These are phyloP conservation scores for Hylyphantes graminicola DNA, from an alignment of 1,140 invertebrate species.

Conservation along the genomic window DNA sequence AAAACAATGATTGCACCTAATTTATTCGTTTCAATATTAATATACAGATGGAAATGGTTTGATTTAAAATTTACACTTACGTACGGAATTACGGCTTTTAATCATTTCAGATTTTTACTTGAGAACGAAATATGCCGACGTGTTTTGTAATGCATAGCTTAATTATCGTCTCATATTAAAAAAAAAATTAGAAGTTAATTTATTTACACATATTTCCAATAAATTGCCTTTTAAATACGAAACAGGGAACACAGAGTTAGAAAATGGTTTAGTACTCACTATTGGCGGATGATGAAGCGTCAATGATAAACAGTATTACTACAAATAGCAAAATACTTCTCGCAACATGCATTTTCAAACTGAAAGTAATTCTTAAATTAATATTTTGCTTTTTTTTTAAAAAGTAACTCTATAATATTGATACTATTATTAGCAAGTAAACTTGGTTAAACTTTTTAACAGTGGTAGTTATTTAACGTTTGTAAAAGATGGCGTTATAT, in stretches of 20 bases:
- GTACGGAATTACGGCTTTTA: neutral
- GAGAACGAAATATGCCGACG: too few species aligned
- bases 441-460: neutral
- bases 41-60: neutral
- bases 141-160: too few species aligned
- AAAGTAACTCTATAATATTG: neutral
- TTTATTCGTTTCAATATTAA: neutral
- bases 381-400: neutral
- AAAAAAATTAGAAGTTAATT: too few species aligned
- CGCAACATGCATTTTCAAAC: neutral
- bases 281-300: too few species aligned
- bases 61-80: neutral
- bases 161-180: too few species aligned
- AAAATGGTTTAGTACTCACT: too few species aligned
- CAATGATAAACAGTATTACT: too few species aligned
- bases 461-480: neutral
- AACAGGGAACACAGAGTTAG: too few species aligned
- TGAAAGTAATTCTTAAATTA: neutral
- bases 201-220: too few species aligned
- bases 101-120: neutral
- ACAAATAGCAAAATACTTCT: neutral
- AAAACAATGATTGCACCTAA: neutral
- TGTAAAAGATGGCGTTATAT: neutral
- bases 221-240: too few species aligned
- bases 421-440: neutral